Conservation (phyloP, 2,113 vertebrate genomes). For the Fulica atra region DNA sequence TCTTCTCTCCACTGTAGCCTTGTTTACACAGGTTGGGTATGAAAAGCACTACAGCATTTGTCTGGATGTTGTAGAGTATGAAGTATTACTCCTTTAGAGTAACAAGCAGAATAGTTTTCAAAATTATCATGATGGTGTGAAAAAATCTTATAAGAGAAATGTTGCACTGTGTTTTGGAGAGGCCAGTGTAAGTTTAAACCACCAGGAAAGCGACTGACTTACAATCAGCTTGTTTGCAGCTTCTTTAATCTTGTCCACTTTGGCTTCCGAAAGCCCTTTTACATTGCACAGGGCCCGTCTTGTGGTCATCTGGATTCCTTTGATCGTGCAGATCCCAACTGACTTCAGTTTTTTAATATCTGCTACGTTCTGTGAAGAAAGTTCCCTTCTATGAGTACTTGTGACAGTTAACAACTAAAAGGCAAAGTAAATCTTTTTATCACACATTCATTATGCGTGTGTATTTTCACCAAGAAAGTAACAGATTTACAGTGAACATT, state of each 20-base stretch:
- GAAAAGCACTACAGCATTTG: neutral
- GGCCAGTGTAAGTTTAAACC: neutral
- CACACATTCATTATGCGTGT: neutral
- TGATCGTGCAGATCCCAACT: constrained; percentile 95
- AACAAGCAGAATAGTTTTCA: neutral
- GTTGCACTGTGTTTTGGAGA: neutral
- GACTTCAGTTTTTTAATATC: constrained; percentile 97
- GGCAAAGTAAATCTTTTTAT: neutral
- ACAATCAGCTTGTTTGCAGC: constrained; percentile 96
- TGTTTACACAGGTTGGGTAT: neutral
- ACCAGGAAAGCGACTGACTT: constrained; percentile 45
- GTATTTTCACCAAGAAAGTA: constrained; percentile 17
- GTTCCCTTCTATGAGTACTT: neutral
- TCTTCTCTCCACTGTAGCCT: neutral
- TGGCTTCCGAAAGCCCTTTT: constrained; percentile 96
- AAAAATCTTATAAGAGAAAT: neutral
- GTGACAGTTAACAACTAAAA: constrained; percentile 18
- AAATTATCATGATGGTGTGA: neutral
- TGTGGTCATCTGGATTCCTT: constrained; percentile 98
- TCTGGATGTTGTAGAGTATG: neutral
- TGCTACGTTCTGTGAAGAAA: constrained; percentile 86
- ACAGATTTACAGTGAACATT: neutral
- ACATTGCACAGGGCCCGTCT: constrained; percentile 91
- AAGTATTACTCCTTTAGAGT: neutral
- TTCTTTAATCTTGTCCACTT: constrained; percentile 99